A percentile compares a stretch with the other conserved stretches of the same genome.
These are phyloP conservation scores for Anguilla marmorata DNA, from an alignment of 2,797 vertebrate genomes.

Conservation along the genomic window DNA sequence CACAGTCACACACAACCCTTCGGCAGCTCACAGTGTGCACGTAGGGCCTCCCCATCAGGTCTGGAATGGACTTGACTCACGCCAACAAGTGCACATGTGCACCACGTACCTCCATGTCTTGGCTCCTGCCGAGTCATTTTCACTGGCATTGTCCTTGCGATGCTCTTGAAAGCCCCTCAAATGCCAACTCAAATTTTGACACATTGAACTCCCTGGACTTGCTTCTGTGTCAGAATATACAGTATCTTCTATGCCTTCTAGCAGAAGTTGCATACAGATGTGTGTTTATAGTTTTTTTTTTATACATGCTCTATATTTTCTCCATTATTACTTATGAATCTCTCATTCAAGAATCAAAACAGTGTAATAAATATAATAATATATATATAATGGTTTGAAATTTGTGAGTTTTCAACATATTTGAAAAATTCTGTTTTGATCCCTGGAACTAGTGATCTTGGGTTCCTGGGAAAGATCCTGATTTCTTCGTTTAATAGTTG, in stretches of 20 bases:
- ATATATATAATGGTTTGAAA: constrained; percentile 3
- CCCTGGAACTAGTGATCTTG: constrained; percentile 28
- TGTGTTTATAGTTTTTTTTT: neutral
- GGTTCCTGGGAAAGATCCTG: constrained; percentile 43
- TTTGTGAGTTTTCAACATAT: neutral
- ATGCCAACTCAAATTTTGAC: neutral
- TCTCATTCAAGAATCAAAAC: neutral
- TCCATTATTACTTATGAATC: neutral
- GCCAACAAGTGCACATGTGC: neutral
- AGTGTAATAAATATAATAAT: too few species aligned
- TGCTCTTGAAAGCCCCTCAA: neutral
- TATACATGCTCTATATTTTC: neutral
- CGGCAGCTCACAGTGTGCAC: neutral
- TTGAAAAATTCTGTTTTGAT: constrained; percentile 27
- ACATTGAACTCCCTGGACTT: neutral
- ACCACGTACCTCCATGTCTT: neutral
- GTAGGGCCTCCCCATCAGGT: neutral
- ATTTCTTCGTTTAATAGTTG: constrained; percentile 19
- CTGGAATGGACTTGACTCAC: neutral
- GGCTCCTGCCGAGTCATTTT: neutral
- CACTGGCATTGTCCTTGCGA: constrained; percentile 19
- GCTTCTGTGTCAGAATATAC: neutral
- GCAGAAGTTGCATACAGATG: neutral
- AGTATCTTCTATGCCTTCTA: neutral
- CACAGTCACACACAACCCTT: neutral